These are phyloP conservation scores for Fistularia tabacaria DNA, from an alignment of 2,797 vertebrate genomes.

Conservation along the genomic window DNA sequence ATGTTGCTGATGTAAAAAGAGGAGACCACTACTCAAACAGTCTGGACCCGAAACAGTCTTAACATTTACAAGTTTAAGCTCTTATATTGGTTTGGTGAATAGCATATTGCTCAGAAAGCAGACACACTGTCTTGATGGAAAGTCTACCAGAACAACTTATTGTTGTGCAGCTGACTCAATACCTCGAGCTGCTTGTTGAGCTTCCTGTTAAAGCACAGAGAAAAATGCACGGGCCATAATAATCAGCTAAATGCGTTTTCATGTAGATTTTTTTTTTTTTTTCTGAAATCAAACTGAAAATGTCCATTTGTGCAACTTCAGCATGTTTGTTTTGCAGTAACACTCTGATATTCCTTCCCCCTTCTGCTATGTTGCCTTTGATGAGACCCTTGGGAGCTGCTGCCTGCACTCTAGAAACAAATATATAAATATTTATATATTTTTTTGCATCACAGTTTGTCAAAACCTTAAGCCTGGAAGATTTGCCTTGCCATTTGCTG, in stretches of 20 bases:
- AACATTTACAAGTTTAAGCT: no score
- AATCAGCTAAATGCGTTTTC: slow-evolving; percentile 29
- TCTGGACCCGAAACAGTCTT: no score
- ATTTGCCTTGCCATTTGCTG: slow-evolving; percentile 27
- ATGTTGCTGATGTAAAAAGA: no score
- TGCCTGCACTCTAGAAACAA: slow-evolving; percentile 35
- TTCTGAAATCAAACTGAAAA: neutral
- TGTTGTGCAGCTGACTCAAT: no score
- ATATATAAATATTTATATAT: neutral
- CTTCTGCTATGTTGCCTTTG: slow-evolving; percentile 32
- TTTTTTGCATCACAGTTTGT: slow-evolving; percentile 34
- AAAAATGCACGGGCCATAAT: slow-evolving; percentile 16
- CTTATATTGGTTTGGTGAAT: no score
- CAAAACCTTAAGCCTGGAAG: slow-evolving; percentile 35
- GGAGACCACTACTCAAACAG: no score
- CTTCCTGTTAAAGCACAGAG: neutral
- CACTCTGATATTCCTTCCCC: slow-evolving; percentile 16
- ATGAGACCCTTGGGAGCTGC: slow-evolving; percentile 49
- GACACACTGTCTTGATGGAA: no score
- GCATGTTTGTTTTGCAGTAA: slow-evolving; percentile 21
- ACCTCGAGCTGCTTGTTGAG: slow-evolving; percentile 24
- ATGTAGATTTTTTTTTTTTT: slow-evolving; percentile 3
- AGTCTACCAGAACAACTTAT: no score
- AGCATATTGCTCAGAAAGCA: no score
- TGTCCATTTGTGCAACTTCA: slow-evolving; percentile 11